Conservation (phyloP, 30 jellyfish, hydroid and myxozoan genomes). For the Euphysa ruthae region DNA sequence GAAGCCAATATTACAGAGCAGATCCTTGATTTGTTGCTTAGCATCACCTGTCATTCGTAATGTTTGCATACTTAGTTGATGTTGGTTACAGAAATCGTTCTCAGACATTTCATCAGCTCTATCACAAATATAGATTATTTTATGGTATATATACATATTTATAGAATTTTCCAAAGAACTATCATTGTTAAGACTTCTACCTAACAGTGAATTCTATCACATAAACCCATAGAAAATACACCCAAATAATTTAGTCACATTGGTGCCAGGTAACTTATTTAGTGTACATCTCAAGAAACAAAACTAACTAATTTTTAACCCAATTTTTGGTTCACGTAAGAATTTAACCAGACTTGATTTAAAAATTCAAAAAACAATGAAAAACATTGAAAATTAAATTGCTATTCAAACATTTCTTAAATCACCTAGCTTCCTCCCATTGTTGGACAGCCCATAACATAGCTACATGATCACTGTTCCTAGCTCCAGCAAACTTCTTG, state of each 20-base stretch:
- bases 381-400: background rate
- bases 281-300: no score
- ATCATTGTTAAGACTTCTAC: no score
- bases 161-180: background rate
- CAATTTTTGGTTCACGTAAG: background rate
- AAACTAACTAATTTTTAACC: background rate
- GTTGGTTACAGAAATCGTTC: slow-evolving; percentile 41
- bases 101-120: slow-evolving; percentile 57
- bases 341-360: background rate
- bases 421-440: slow-evolving; percentile 94
- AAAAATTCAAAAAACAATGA: background rate
- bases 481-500: slow-evolving; percentile 83
- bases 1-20: slow-evolving; percentile 84
- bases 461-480: slow-evolving; percentile 94
- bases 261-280: no score
- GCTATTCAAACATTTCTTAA: background rate
- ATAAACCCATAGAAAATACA: no score
- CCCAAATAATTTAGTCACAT: no score
- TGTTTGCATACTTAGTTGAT: slow-evolving; percentile 64
- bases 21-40: slow-evolving; percentile 83
- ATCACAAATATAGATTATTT: background rate
- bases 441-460: slow-evolving; percentile 88
- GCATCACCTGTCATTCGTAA: slow-evolving; percentile 97
- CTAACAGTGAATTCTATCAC: no score
- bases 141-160: background rate